A percentile compares a stretch with the other conserved stretches of the same genome.
Evolutionary conservation across 2,797 vertebrate genomes (phyloP).

Genomic region (Astyanax mexicanus): DNA sequence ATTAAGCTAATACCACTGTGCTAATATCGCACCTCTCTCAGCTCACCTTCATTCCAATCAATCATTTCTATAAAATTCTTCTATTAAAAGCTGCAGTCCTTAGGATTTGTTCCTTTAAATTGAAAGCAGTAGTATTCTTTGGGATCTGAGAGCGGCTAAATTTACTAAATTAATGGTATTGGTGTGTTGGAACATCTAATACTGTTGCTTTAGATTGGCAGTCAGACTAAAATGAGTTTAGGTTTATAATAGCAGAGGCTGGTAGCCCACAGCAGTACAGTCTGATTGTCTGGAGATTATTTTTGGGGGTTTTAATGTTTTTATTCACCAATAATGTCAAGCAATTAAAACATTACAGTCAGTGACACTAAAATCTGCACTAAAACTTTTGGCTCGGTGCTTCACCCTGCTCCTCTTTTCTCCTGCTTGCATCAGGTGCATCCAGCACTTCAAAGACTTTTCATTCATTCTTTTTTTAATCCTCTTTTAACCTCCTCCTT

Average conservation of each 20-base stretch:
- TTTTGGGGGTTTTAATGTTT: not conserved
- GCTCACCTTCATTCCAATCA: not conserved
- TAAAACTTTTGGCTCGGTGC: not conserved
- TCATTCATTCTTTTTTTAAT: constrained; percentile 62
- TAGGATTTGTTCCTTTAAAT: no score
- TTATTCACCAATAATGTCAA: not conserved
- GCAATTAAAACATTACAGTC: not conserved
- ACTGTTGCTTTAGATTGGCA: no score
- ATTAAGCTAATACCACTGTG: not conserved
- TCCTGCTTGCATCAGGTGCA: not conserved
- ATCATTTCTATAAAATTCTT: not conserved
- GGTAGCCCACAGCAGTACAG: not conserved
- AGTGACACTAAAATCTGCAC: not conserved
- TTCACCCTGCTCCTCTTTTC: not conserved
- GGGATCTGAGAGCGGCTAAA: no score
- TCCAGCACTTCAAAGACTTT: constrained; percentile 62
- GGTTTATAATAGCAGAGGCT: not conserved
- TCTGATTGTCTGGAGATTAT: not conserved
- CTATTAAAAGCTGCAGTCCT: no score
- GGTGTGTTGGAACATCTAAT: no score
- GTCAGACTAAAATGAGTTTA: not conserved
- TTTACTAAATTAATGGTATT: no score
- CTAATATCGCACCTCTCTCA: not conserved
- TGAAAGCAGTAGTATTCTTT: no score
- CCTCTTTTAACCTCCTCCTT: constrained; percentile 65